Conservation (phyloP, 2,113 vertebrate species). For the Amblyornis subalaris region DNA sequence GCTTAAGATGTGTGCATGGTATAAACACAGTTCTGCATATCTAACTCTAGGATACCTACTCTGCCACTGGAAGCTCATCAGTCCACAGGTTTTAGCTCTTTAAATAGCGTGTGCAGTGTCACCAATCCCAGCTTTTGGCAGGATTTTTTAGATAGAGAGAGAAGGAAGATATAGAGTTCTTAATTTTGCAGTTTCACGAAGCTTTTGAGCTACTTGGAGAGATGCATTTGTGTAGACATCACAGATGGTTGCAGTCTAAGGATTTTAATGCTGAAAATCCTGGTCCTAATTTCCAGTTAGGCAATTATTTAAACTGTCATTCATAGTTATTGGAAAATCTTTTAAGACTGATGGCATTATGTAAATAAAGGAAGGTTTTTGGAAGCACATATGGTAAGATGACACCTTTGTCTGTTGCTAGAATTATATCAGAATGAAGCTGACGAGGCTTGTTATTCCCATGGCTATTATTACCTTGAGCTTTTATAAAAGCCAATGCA, state of each 20-base stretch:
- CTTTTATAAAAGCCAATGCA: background rate
- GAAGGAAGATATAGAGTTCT: background rate
- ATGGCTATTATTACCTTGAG: background rate
- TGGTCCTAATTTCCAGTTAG: background rate
- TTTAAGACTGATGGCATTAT: background rate
- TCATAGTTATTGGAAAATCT: background rate
- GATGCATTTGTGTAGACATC: background rate
- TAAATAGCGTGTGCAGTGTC: background rate
- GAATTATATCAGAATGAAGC: background rate
- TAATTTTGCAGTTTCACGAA: background rate
- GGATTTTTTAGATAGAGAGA: background rate
- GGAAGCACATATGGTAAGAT: background rate
- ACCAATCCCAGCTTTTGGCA: background rate
- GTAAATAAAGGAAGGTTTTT: background rate
- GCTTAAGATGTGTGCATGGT: background rate
- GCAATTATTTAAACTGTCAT: background rate
- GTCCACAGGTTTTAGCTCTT: background rate
- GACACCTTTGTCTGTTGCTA: background rate
- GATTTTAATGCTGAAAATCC: background rate
- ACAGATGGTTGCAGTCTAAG: background rate
- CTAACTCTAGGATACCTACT: background rate
- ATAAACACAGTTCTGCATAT: background rate
- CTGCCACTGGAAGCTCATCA: background rate
- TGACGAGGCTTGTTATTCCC: background rate
- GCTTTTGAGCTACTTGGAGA: background rate